phyloP scores from a whole-genome alignment of 2,113 vertebrate species.

The Pampusana beccarii region DNA sequence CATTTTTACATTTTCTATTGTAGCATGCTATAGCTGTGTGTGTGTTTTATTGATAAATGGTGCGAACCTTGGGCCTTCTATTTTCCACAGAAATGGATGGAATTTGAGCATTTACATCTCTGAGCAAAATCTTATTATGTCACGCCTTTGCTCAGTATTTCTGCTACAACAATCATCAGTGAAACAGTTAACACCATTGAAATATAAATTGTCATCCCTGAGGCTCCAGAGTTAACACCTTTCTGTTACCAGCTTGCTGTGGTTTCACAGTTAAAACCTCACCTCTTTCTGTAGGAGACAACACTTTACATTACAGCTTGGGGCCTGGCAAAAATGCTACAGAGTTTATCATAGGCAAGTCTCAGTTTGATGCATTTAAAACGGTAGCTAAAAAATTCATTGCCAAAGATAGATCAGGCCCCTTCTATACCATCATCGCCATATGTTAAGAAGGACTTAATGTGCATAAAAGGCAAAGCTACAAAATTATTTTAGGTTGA shows the following conservation, averaged over 20 bases:
- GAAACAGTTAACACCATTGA: neutral
- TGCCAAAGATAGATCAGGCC: neutral
- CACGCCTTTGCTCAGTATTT: neutral
- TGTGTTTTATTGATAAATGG: neutral
- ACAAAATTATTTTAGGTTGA: neutral
- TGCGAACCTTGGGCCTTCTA: neutral
- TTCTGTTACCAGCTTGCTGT: neutral
- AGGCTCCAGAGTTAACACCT: neutral
- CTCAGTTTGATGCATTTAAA: neutral
- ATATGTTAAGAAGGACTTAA: neutral
- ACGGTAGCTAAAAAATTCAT: neutral
- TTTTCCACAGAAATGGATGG: neutral
- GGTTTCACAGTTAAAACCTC: constrained; percentile 26
- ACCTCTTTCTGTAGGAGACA: constrained; percentile 2
- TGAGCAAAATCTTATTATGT: neutral
- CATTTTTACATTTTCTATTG: neutral
- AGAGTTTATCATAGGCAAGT: neutral
- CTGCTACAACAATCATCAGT: neutral
- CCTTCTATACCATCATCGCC: neutral
- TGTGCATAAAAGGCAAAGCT: neutral
- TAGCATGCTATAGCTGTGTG: neutral
- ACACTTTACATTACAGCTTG: constrained; percentile 24
- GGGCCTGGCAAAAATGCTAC: neutral
- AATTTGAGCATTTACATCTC: neutral
- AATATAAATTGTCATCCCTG: neutral